A percentile compares a stretch with the other conserved stretches of the same genome.
These are phyloP conservation scores for Patella ulyssiponensis DNA, from an alignment of 2,888 invertebrate genomes.

Conservation along the genomic window DNA sequence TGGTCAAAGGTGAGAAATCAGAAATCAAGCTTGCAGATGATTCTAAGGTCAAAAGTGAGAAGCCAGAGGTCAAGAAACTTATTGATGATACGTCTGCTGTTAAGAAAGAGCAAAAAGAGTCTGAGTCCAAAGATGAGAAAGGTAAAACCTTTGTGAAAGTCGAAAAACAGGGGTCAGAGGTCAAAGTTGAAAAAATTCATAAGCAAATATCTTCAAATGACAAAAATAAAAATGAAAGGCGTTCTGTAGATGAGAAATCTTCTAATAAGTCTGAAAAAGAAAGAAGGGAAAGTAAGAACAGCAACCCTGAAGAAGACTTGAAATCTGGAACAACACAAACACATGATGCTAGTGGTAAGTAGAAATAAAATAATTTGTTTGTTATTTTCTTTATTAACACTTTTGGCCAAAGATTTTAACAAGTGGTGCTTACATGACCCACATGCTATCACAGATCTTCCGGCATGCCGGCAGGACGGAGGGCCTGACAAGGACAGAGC, in stretches of 20 bases:
- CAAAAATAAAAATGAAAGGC: neutral
- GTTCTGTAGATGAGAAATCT: neutral
- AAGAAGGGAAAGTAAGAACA: constrained; percentile 7
- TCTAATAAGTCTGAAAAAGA: constrained; percentile 15
- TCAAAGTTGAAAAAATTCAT: neutral
- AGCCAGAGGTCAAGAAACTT: neutral
- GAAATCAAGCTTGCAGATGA: neutral
- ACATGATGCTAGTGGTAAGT: neutral
- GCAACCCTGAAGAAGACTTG: constrained; percentile 9
- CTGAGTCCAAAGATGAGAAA: neutral
- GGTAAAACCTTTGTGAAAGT: neutral
- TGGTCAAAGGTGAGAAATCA: neutral
- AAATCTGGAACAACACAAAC: neutral
- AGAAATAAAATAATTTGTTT: neutral
- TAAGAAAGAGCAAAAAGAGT: neutral
- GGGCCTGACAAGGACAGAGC: too few relatives aligned
- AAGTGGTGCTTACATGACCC: too few relatives aligned
- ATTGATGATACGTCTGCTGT: neutral
- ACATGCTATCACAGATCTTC: too few relatives aligned
- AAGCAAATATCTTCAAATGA: neutral
- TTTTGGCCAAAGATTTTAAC: too few relatives aligned
- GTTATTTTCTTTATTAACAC: too few relatives aligned
- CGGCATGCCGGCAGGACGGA: too few relatives aligned
- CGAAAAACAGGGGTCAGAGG: neutral
- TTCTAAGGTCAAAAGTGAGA: neutral